Evolutionary conservation across 2,113 vertebrate species (phyloP), one percentile per base, ranked within the genome.

Genomic region (Chrysemys picta): DNA sequence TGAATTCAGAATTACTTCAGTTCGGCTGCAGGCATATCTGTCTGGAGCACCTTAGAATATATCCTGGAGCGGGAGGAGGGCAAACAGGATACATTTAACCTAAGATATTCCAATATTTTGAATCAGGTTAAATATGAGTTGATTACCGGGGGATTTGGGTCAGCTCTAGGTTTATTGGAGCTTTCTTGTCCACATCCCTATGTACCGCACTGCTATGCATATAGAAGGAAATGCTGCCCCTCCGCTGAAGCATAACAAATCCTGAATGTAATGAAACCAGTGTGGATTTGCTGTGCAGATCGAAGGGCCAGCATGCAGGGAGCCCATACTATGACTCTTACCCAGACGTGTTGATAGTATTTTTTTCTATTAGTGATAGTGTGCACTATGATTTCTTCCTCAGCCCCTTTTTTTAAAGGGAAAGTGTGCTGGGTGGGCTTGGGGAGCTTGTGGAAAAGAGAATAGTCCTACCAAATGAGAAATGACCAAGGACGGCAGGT

Each of bases 1-100:
- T 50, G 52, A 94, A 95, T 93, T 52, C 83, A 16, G 80, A 91
- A 87, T 88, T 91, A 57, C 45, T 97, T 91, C 95, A 87, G 57
- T 56, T 91, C 29, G 35, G 53, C 24, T 85, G 5, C 29, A 82
- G 52, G 29, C 19, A 10, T 82, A 91, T 65, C 29, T 27, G 22
- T 89, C 47, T 82, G 53, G 89, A 96, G 52, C 2, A 13, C 10
- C 92, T 79, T 22, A 65, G 19, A 94, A 47, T 1, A 52, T 8
- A 47, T 0, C 56, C 1, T 49, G 45, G 91, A 89, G 82, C 0
- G 1, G 8, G 21, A 1, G 93, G 84, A 91, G 14, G 14, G 10
- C 13, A 65, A 65, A 65, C 29, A 94, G 72, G 93, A 62, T 3
- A 79, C 0, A 42, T 38, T 75, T 75, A 75, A 45, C n/a, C 62